phyloP scores from a whole-genome alignment of 1,140 invertebrate genomes.

The Rhyacophila brunnea region DNA sequence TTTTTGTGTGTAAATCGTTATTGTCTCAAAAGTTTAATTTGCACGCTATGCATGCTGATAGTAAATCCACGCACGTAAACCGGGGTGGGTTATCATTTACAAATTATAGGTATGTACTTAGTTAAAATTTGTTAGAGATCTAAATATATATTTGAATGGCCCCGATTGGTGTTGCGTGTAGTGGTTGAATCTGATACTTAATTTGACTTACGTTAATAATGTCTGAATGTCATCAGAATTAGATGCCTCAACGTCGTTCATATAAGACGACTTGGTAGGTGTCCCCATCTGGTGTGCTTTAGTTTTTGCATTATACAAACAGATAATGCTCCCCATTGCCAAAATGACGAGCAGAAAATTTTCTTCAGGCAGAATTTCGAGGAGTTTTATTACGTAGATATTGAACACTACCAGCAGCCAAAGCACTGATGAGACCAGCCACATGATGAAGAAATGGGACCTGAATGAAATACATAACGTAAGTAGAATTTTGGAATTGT shows the following conservation, averaged over 20 bases:
- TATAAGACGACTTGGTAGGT: conserved; percentile 47
- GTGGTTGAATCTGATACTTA: too few relatives aligned
- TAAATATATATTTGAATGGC: too few relatives aligned
- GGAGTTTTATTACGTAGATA: conserved; percentile 58
- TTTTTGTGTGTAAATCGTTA: too few relatives aligned
- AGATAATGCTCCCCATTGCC: conserved; percentile 56
- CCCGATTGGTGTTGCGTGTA: too few relatives aligned
- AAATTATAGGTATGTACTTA: too few relatives aligned
- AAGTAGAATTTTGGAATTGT: too few relatives aligned
- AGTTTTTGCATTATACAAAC: conserved; percentile 59
- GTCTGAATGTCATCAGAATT: conserved; percentile 49
- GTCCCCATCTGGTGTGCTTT: conserved; percentile 36
- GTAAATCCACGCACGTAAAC: too few relatives aligned
- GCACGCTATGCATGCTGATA: too few relatives aligned
- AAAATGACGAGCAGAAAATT: conserved; percentile 62
- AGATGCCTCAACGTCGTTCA: conserved; percentile 46
- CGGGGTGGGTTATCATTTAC: too few relatives aligned
- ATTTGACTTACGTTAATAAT: conserved; percentile 50
- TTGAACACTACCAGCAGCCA: conserved; percentile 67
- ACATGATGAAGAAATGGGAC: conserved; percentile 68
- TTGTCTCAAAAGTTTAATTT: too few relatives aligned
- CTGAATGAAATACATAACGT: conserved; percentile 36
- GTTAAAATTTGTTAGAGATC: too few relatives aligned
- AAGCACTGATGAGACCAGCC: conserved; percentile 63
- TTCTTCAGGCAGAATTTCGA: conserved; percentile 67